Base-by-base conservation (phyloP, 53 echinoderm and acorn worm genomes). In the Zoroaster sp. region DNA sequence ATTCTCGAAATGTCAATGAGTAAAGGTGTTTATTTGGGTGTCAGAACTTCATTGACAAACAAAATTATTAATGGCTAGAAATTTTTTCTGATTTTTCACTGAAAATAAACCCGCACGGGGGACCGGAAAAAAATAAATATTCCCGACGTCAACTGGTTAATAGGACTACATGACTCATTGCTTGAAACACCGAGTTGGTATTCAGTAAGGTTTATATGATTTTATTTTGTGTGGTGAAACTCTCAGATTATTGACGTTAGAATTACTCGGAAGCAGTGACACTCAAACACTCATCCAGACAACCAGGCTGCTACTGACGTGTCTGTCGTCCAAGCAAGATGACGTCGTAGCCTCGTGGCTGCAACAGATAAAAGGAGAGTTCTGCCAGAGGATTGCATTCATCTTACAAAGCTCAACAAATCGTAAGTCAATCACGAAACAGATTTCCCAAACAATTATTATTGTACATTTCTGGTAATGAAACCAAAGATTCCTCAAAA, bases 331-430 rank as follows among this genome's bases (percentile, higher is more conserved):
- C 72, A 77, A 67, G 18, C 85, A 91, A 87, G 91, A 94, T 30
- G 74, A 88, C 5, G 88, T 87, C 23, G 73, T 93, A 0, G 36
- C 21, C 8, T n/a, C 44, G 5, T 85, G 85, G 85, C 51, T 85
- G 1, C 85, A 85, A 35, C 47, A 85, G 20, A 72, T 85, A 33
- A 85, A 69, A n/a, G 21, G 42, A 3, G 92, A 94, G 28, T 88
- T 92, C 41, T 87, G 89, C 32, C 80, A 88, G 25, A 93, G 80
- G 40, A 51, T 97, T 4, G 83, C 89, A 10, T 97, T 97, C 47
- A 94, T 97, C 53, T 70, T 97, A 1, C 94, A 96, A 23, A 97
- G 98, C 76, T 97, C 98, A 12, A 97, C 98, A 72, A 97, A 97
- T 76, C 33, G 98, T 96, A 47, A 95, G 98, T 90, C 15, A 6